Evolutionary conservation across 1,140 invertebrate species (phyloP), one percentile per base, ranked within the genome.

Genomic region (Drosophila arizonae): DNA sequence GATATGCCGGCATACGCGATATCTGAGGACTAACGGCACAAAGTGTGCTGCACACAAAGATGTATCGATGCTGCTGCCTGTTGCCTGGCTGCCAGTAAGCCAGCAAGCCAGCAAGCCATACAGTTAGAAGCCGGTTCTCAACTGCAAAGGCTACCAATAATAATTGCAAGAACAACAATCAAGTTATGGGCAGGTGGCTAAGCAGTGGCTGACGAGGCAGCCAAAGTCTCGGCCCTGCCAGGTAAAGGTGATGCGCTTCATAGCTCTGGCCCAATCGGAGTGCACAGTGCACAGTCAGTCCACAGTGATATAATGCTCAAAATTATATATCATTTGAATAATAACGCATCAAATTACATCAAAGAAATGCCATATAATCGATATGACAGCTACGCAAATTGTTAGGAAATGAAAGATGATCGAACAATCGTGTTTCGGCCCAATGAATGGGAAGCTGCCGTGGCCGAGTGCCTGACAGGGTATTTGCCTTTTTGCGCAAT

Each of bases 251-350:
- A 79, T 26, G 48, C 17, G 36, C 36, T 39, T 39, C 62, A 72
- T 72, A 86, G 79, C 54, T 50, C 8, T 51, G 11, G 50, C 33
- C 50, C 41, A 68, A 41, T 62, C 26, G 51, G 21, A 24, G 21
- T 24, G 21, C 21, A 24, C 21, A 24, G 21, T 24, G 57, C 68
- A 39, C 43, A n/a, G n/a, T 24, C 21, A 24, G 3, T 24, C 21
- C 21, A 24, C 46, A 39, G 52, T 41, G 67, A 75, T 72, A 77
- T 76, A 86, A 86, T 81, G 67, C 64, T 26, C 52, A 21, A 87
- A 87, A 87, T 87, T 82, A 87, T 79, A 87, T 88, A 88, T 88
- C 72, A 87, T 87, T 87, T 88, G 55, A 82, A 87, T 87, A 87
- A 87, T 82, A 87, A 79, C 84, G 69, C 79, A 77, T 82, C 79